Evolutionary conservation across 2,888 invertebrate genomes (phyloP), one percentile per base, ranked within the genome.

Genomic region (Mythimna vitellina): DNA sequence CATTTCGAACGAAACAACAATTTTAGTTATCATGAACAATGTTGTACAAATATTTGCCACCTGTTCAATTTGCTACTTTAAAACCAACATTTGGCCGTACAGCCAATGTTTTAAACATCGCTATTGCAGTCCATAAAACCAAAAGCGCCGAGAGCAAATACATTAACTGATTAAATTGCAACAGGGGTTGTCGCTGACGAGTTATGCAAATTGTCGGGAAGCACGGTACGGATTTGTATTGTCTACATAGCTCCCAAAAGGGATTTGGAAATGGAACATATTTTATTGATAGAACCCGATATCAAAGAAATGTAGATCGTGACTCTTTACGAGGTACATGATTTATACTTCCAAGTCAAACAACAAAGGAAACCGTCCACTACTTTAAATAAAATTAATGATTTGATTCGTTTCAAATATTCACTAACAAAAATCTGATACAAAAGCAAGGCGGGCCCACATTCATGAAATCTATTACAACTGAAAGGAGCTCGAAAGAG

Each of bases 141-240:
- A 76, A 90, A 90, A 90, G 89, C 89, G 86, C 82, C 82, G 78
- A 84, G 84, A 88, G 89, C 89, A 91, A 89, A 91, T 91, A 92
- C 94, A 95, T 95, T 94, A 93, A 92, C 93, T 92, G 94, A 95
- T 95, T 94, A 93, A 93, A 92, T 90, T 91, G 90, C 89, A 90
- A 80, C 85, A 81, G 89, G 90, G 89, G 91, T 84, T 90, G 89
- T 84, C 89, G 79, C 82, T 84, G 80, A 82, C 85, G 81, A 86
- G 84, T 86, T 88, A 89, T 87, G 89, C 86, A 87, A 90, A 90
- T 90, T 77, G 84, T 80, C 76, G 82, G 81, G 82, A 86, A 86
- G 77, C 81, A 81, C 81, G 79, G 80, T 83, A 81, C 84, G 83
- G 86, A 83, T 88, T 84, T 82, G 81, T 83, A 84, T 84, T 82